Evolutionary conservation across 2,113 vertebrate genomes (phyloP).

Genomic region (Struthidea cinerea): DNA sequence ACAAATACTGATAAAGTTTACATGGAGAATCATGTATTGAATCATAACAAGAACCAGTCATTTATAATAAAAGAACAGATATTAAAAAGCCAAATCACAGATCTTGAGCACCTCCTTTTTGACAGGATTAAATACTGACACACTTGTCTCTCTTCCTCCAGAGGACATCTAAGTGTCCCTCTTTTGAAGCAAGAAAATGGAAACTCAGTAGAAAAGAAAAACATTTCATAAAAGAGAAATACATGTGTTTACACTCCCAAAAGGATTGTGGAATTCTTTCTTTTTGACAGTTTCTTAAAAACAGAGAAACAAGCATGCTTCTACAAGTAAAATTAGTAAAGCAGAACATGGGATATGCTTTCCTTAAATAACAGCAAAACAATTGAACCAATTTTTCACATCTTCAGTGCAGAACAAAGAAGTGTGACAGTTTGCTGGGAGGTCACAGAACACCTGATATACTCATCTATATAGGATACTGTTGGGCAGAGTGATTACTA

Average conservation of each 20-base stretch:
- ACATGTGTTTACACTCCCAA: not conserved
- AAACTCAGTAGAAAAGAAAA: not conserved
- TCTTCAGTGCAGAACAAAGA: not conserved
- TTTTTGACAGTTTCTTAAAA: not conserved
- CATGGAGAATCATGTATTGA: no score
- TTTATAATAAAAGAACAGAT: not conserved
- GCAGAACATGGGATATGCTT: not conserved
- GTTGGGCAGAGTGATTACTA: not conserved
- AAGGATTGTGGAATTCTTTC: not conserved
- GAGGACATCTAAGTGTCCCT: not conserved
- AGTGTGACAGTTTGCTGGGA: not conserved
- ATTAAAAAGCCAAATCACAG: not conserved
- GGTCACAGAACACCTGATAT: not conserved
- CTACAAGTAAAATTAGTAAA: not conserved
- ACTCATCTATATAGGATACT: not conserved
- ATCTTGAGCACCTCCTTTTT: not conserved
- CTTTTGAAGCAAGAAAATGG: not conserved
- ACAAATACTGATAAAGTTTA: not conserved
- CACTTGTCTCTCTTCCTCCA: not conserved
- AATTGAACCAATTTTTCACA: not conserved
- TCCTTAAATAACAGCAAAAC: not conserved
- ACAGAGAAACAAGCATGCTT: not conserved
- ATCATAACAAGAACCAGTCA: not conserved
- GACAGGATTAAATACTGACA: not conserved
- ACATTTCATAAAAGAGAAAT: not conserved